Base-by-base conservation (phyloP, 2,888 invertebrate species). In the Microchrysa polita region DNA sequence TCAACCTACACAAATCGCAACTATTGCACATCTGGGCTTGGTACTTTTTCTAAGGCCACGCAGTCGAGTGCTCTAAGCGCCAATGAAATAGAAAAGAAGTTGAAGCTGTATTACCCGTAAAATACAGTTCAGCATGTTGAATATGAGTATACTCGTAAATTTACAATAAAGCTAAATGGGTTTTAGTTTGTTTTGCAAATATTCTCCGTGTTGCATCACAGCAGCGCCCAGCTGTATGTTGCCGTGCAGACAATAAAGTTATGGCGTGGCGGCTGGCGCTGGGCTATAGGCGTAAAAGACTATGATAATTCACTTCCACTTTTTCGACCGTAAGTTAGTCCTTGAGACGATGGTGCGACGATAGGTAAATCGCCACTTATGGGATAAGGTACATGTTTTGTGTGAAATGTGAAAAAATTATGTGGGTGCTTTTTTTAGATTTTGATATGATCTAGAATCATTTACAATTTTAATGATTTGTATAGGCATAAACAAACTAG, bases 231-330 rank as follows among this genome's bases (percentile, higher is more conserved):
- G 27, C 4, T 34, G 27, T 5, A 34, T 34, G 27, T 7, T 34
- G 27, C n/a, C n/a, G 27, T 5, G 27, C 27, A 34, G 27, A 34
- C 27, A 34, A 34, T 34, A 34, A 10, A 23, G 20, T 9, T 14
- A 22, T n/a, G n/a, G n/a, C 23, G 7, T 23, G 59, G 22, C 18
- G 57, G 60, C 34, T 16, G 16, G 16, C 61, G 18, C 23, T 5
- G 40, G 14, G 22, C 14, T 34, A 20, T 4, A 22, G 52, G 22
- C 67, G 48, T 52, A 18, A 67, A 67, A 67, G 67, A 67, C 67
- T 53, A 53, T 67, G 44, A 67, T 23, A 59, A 34, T 67, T 27
- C 52, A 44, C 67, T 67, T 67, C 52, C 67, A 67, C 67, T 67
- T 65, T 67, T 53, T 18, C 14, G 23, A 20, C 27, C 27, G n/a